Evolutionary conservation across 2,797 vertebrate genomes (phyloP), one percentile per base, ranked within the genome.

Genomic region (Sitta carolinensis): DNA sequence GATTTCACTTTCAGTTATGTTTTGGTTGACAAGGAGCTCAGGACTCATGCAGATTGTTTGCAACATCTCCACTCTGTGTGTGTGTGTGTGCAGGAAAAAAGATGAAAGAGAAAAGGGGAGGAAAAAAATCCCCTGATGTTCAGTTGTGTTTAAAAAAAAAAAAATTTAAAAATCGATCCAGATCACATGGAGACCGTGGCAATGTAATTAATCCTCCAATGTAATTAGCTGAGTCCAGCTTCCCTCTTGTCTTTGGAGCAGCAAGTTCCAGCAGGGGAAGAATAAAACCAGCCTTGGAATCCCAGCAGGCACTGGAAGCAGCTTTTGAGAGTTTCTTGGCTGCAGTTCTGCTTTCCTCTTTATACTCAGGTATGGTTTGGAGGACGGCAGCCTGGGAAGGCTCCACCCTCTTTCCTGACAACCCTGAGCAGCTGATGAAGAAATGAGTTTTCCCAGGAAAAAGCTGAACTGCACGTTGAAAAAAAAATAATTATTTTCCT

Each of bases 401-500:
- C 89, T 81, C 90, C 97, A 79, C 97, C 97, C 81, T 95, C 90
- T 80, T 78, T 87, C 85, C 89, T 85, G 81, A 92, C 68, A 85
- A 58, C 29, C 77, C 66, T 9, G 32, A 64, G 90, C 84, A 72
- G 80, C 83, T 81, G 93, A 61, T 61, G 67, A 88, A 83, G 69
- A 93, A 95, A 94, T 62, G 0, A 20, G 17, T 96, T 94, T 96
- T 97, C 94, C 55, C n/a, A 78, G 50, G 94, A 94, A 97, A 97
- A 82, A 62, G 20, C 5, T 23, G 10, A 17, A 67, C 29, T 55
- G 26, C 32, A 19, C 45, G 43, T 2, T 32, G 69, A 21, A 62
- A 70, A 74, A 74, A 70, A 42, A 45, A 14, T 7, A 7, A 20
- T 45, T 20, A 20, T 45, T 47, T 30, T 25, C n/a, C 15, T 7